Percentiles rank a stretch among this genome's conserved stretches.
phyloP scores from a whole-genome alignment of 2,797 vertebrate genomes.

The Anabacerthia variegaticeps region DNA sequence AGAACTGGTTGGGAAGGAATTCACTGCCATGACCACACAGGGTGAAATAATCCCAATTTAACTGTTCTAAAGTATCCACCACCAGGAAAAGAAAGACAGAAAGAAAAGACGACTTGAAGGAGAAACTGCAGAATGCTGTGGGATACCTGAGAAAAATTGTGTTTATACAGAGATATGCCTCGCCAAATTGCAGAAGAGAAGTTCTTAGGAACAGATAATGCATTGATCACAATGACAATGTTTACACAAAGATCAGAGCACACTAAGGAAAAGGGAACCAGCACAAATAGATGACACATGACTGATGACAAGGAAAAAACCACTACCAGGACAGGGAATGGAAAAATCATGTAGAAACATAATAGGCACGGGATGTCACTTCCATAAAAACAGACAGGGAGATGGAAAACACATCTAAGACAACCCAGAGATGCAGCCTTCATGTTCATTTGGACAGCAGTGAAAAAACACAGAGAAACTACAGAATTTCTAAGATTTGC shows the following conservation, averaged over 20 bases:
- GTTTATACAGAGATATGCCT: neutral
- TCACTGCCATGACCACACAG: neutral
- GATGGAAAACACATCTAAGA: neutral
- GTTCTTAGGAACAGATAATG: neutral
- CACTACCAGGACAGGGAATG: neutral
- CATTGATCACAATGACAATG: neutral
- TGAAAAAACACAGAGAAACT: neutral
- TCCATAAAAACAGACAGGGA: neutral
- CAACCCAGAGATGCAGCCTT: neutral
- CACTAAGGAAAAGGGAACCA: neutral
- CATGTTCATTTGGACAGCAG: neutral
- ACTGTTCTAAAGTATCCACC: neutral
- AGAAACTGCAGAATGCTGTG: neutral
- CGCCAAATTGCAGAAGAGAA: neutral
- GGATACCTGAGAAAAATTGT: neutral
- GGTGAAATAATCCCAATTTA: neutral
- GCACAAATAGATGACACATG: neutral
- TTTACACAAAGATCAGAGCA: neutral
- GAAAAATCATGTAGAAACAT: neutral
- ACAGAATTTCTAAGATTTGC: neutral
- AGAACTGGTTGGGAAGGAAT: neutral
- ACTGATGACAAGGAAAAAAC: neutral
- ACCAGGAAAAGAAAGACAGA: neutral
- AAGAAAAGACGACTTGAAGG: neutral
- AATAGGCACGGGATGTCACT: accelerated